Evolutionary conservation across 92 coral and sea anemone species (phyloP).

Genomic region (Actinernus sp.): DNA sequence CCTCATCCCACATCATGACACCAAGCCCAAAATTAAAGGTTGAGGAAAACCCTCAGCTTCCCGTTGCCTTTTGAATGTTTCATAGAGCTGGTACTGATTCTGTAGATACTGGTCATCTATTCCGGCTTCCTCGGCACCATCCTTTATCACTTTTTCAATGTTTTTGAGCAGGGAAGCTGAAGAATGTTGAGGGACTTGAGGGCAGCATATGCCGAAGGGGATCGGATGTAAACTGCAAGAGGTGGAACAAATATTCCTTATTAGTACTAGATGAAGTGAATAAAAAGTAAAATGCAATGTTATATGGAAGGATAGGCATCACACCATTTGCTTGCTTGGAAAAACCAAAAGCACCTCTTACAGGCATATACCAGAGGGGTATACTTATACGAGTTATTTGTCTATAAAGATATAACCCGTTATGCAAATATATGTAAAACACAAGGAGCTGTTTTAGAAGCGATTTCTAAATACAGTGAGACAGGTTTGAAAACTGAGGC

Average conservation of each 20-base stretch:
- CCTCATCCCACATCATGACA: conserved; percentile 35
- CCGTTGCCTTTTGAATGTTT: neutral
- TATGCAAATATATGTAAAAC: too few species aligned
- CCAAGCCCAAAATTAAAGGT: conserved; percentile 1
- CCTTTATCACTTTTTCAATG: conserved; percentile 9
- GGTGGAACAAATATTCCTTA: neutral
- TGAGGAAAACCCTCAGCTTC: neutral
- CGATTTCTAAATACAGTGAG: too few species aligned
- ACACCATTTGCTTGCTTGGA: too few species aligned
- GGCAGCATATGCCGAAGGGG: conserved; percentile 4
- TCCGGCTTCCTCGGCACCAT: conserved; percentile 2
- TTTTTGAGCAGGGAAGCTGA: conserved; percentile 1
- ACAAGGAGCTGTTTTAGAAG: too few species aligned
- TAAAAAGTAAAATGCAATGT: too few species aligned
- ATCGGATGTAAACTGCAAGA: neutral
- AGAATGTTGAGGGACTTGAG: neutral
- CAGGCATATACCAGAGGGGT: too few species aligned
- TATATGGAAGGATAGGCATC: too few species aligned
- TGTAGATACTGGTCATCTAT: conserved; percentile 13
- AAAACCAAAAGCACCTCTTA: too few species aligned
- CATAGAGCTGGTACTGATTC: neutral
- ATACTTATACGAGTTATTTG: too few species aligned
- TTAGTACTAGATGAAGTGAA: too few species aligned
- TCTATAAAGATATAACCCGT: too few species aligned
- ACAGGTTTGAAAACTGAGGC: too few species aligned